Evolutionary conservation across 2,797 vertebrate genomes (phyloP), one percentile per base, ranked within the genome.

Genomic region (Picus viridis): DNA sequence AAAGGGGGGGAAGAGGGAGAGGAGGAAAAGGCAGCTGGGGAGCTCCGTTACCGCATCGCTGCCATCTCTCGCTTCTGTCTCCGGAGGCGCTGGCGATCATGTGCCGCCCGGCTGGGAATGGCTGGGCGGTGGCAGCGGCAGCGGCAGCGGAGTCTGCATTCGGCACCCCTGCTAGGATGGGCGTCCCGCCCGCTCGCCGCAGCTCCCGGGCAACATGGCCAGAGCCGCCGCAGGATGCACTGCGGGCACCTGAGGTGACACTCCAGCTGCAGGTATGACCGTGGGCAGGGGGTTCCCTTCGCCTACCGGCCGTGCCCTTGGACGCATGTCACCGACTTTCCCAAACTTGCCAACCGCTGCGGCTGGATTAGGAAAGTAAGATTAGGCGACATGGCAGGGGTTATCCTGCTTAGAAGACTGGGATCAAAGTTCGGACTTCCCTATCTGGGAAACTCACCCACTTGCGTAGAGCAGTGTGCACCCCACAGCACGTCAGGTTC

Each of bases 1-100:
- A 97, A 97, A 97, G 97, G 96, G 65, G 51, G 45, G 32, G 27
- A 27, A 34, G 68, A 54, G 22, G 24, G 97, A 94, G 98, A 97
- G 90, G 83, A 47, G 53, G n/a, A 70, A 86, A 64, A n/a, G 58
- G 29, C 43, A 69, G 68, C 78, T 88, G 1, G 41, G 34, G 32
- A 88, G 84, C 88, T 93, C 76, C 2, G 64, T 74, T 24, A 51
- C 82, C 19, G 83, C 81, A 93, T 49, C 86, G 7, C 77, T 59
- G 61, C 67, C 54, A 88, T 12, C 69, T 64, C 51, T 18, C 22
- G n/a, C 83, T n/a, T 1, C 54, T 62, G 20, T 3, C 61, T 58
- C 51, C 5, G 57, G 53, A 41, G 45, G 4, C 11, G 2, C 54
- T 3, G 53, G 2, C 5, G 29, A 15, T 36, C 78, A 5, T 4